phyloP scores from a whole-genome alignment of 2,888 invertebrate genomes.

The Protula sp. region DNA sequence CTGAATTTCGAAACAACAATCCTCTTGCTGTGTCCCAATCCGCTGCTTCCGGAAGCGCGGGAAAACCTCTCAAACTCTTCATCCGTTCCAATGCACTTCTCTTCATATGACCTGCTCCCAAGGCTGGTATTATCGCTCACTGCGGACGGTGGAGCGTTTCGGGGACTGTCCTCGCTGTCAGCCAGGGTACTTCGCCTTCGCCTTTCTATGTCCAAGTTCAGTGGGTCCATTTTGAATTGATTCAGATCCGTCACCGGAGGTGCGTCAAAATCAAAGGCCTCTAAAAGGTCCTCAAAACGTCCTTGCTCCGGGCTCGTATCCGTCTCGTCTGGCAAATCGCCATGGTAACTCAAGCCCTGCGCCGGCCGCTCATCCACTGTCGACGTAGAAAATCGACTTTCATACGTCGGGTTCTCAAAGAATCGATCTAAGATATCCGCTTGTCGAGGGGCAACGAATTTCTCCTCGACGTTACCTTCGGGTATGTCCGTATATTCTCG shows the following conservation, averaged over 20 bases:
- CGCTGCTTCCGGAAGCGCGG: not conserved
- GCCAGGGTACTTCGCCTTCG: not conserved
- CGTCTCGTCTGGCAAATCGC: not conserved
- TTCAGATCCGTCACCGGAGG: too few species aligned
- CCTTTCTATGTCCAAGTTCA: too few species aligned
- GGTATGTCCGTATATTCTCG: too few species aligned
- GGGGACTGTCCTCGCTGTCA: not conserved
- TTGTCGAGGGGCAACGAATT: too few species aligned
- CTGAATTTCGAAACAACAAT: not conserved
- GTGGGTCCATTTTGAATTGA: too few species aligned
- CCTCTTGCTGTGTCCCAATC: not conserved
- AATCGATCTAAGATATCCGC: not conserved
- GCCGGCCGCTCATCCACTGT: not conserved
- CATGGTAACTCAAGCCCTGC: not conserved
- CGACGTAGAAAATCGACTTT: not conserved
- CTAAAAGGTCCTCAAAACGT: too few species aligned
- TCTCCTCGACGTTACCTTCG: too few species aligned
- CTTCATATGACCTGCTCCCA: not conserved
- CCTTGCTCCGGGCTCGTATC: not conserved
- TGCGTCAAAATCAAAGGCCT: not conserved
- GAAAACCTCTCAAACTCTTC: too few species aligned
- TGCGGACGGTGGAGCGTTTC: not conserved
- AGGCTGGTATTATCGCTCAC: not conserved
- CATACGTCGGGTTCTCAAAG: not conserved
- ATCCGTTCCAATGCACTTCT: not conserved